A percentile compares a stretch with the other conserved stretches of the same genome.
phyloP scores from a whole-genome alignment of 1,140 invertebrate genomes.

The Harlomillsia oculata region DNA sequence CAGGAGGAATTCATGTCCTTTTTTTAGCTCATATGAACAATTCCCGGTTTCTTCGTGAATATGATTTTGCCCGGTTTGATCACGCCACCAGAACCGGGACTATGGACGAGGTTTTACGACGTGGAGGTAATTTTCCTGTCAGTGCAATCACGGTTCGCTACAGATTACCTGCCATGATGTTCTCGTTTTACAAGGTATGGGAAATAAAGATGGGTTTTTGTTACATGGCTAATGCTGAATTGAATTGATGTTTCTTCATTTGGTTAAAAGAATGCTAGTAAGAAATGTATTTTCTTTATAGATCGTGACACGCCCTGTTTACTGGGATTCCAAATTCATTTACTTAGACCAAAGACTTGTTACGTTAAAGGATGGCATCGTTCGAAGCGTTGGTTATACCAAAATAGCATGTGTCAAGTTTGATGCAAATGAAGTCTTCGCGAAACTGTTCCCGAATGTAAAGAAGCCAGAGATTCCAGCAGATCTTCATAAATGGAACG shows the following conservation, averaged over 20 bases:
- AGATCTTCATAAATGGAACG: conserved; percentile 62
- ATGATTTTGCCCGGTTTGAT: conserved; percentile 72
- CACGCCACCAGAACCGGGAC: conserved; percentile 57
- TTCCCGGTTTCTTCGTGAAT: conserved; percentile 65
- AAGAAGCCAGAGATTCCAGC: conserved; percentile 52
- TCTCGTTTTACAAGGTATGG: conserved; percentile 60
- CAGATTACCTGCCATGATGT: conserved; percentile 60
- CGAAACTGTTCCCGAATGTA: conserved; percentile 42
- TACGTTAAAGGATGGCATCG: conserved; percentile 62
- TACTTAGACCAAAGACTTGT: conserved; percentile 74
- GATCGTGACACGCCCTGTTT: conserved; percentile 54
- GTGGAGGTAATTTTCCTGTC: conserved; percentile 57
- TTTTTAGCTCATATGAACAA: conserved; percentile 86
- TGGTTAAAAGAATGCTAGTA: neutral
- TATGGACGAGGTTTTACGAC: conserved; percentile 50
- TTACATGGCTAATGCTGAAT: neutral
- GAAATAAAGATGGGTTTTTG: conserved; percentile 35
- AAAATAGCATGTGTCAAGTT: conserved; percentile 62
- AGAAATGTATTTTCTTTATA: conserved; percentile 8
- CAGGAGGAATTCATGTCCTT: no score
- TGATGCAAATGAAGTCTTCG: conserved; percentile 49
- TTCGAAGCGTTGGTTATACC: conserved; percentile 61
- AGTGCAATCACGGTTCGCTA: conserved; percentile 63
- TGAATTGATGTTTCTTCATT: neutral
- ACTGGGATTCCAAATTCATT: conserved; percentile 73